Evolutionary conservation across 2,113 vertebrate genomes (phyloP), one percentile per base, ranked within the genome.

Genomic region (Oenanthe oenanthe): DNA sequence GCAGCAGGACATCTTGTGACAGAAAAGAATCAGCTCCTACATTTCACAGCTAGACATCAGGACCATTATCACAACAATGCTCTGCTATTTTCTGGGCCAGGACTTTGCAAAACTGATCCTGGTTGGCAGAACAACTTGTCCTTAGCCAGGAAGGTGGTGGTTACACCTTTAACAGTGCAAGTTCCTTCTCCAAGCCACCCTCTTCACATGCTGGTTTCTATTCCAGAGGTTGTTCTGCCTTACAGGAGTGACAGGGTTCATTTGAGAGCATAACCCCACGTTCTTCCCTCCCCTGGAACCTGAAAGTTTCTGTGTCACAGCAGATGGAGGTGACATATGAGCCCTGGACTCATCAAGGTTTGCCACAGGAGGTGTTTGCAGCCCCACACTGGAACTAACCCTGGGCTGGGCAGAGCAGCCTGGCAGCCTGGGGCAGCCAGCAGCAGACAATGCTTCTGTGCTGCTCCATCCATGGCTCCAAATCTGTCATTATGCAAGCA

Each of bases 201-300:
- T 67, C 65, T 54, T n/a, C 38, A 21, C 56, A 12, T 2, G 7
- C 12, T 13, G 28, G 12, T 67, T 75, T 62, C 68, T 68, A 63
- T 74, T 21, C 25, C 70, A 77, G 40, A 25, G 60, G 16, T 47
- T 81, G 19, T 65, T 53, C 26, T 1, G 6, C 45, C 26, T 66
- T 32, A 17, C 47, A 73, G 29, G 26, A 38, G 13, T 7, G 32
- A 12, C 34, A 17, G 15, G 7, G 25, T 65, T 75, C 60, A 47
- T 71, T 42, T n/a, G 42, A 54, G 67, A 83, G 26, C 21, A 28
- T 2, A 40, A 10, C 12, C 13, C 51, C 0, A 0, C 2, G 3
- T 66, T 54, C 13, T 28, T 61, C 5, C 66, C 10, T 18, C 25
- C 6, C 0, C 21, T 81, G 56, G 61, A 43, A 61, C 26, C 8